These are phyloP conservation scores for Trichosurus vulpecula DNA, from an alignment of 2,797 vertebrate genomes.

Conservation along the genomic window DNA sequence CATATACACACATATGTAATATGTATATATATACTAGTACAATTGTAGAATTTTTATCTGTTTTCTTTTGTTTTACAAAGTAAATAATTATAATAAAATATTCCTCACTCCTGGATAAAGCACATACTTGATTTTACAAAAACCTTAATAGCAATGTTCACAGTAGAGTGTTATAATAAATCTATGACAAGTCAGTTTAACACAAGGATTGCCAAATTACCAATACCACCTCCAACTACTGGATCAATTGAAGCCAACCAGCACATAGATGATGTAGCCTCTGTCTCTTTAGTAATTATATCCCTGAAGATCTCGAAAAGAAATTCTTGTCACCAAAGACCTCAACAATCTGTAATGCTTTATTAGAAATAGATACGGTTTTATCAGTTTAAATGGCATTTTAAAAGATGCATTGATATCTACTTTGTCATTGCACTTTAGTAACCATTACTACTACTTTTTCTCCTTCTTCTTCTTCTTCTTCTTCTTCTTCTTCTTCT, in stretches of 20 bases:
- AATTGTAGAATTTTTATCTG: neutral
- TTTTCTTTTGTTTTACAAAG: slow-evolving; percentile 24
- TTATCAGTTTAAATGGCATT: neutral
- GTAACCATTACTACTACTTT: neutral
- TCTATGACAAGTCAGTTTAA: neutral
- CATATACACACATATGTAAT: no score
- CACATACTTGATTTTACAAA: slow-evolving; percentile 61
- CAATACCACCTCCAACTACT: neutral
- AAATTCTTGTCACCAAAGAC: neutral
- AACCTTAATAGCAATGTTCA: slow-evolving; percentile 49
- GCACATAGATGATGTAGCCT: neutral
- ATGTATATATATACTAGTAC: neutral
- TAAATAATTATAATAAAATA: slow-evolving; percentile 60
- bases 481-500: no score
- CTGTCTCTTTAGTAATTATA: neutral
- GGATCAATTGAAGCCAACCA: neutral
- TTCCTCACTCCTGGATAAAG: slow-evolving; percentile 56
- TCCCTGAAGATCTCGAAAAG: neutral
- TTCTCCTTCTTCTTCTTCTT: no score
- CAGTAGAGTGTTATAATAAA: slow-evolving; percentile 41
- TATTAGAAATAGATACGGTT: neutral
- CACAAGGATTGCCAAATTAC: neutral
- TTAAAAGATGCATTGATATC: neutral
- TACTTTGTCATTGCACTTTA: neutral
- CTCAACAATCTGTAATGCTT: neutral